Evolutionary conservation across 2,797 vertebrate species (phyloP).

Genomic region (Intellagama lesueurii): DNA sequence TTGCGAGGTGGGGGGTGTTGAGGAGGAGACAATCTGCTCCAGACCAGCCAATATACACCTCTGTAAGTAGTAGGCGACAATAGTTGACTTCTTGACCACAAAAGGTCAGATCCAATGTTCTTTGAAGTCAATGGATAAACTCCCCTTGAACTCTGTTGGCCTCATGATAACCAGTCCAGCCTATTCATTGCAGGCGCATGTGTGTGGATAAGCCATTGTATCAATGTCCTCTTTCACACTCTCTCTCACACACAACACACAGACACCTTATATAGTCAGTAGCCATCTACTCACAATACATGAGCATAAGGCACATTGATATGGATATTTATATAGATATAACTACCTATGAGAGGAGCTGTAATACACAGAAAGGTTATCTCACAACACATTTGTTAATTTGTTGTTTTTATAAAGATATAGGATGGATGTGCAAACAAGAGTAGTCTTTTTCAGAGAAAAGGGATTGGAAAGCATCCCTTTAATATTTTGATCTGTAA

Average conservation of each 20-base stretch:
- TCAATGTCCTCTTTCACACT: conserved; percentile 15
- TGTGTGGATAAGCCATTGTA: conserved; percentile 44
- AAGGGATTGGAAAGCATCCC: background rate
- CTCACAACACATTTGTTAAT: background rate
- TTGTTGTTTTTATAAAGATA: background rate
- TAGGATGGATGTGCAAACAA: background rate
- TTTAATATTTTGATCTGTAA: background rate
- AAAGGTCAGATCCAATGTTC: conserved; percentile 47
- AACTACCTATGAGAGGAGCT: background rate
- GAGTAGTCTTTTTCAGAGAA: background rate
- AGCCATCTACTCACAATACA: background rate
- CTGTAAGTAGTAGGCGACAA: conserved; percentile 40
- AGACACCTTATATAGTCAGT: background rate
- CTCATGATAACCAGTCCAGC: conserved; percentile 43
- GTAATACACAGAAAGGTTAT: background rate
- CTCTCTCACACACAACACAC: background rate
- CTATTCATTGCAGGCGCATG: conserved; percentile 44
- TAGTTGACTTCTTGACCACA: conserved; percentile 41
- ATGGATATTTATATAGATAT: conserved; percentile 10
- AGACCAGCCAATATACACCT: conserved; percentile 41
- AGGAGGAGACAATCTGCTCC: conserved; percentile 37
- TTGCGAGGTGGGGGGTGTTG: background rate
- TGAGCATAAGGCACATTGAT: background rate
- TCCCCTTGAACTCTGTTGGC: conserved; percentile 48
- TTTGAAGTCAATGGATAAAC: conserved; percentile 47